phyloP scores from a whole-genome alignment of 2,113 vertebrate genomes.

The Urocynchramus pylzowi region DNA sequence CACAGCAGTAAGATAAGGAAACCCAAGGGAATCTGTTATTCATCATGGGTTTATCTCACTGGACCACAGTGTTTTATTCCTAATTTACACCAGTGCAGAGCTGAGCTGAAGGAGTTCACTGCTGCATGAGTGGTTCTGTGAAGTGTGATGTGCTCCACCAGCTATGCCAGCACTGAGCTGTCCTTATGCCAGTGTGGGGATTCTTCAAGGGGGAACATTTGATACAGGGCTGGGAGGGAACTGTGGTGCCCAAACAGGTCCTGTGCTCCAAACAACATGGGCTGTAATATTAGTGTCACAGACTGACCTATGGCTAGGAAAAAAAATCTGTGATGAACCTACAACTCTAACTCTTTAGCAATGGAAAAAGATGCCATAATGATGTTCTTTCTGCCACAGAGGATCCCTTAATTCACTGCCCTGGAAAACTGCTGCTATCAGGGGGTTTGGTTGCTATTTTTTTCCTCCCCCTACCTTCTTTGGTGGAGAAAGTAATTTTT shows the following conservation, averaged over 20 bases:
- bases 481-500: background rate
- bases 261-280: background rate
- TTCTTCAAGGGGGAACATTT: background rate
- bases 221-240: background rate
- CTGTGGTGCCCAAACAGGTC: background rate
- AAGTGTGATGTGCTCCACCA: background rate
- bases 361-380: background rate
- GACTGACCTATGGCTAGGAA: background rate
- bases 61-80: background rate
- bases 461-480: background rate
- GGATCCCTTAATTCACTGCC: background rate
- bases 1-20: slow-evolving; percentile 27
- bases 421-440: background rate
- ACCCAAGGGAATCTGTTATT: background rate
- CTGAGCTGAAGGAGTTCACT: background rate
- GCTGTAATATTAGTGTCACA: background rate
- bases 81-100: background rate
- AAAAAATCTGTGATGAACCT: background rate
- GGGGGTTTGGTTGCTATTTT: background rate
- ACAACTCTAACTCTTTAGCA: background rate
- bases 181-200: background rate
- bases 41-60: background rate
- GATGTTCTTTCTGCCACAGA: background rate
- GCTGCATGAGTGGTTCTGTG: background rate
- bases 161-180: background rate